phyloP scores from a whole-genome alignment of 2,888 invertebrate genomes.

The Branchellion lobata region DNA sequence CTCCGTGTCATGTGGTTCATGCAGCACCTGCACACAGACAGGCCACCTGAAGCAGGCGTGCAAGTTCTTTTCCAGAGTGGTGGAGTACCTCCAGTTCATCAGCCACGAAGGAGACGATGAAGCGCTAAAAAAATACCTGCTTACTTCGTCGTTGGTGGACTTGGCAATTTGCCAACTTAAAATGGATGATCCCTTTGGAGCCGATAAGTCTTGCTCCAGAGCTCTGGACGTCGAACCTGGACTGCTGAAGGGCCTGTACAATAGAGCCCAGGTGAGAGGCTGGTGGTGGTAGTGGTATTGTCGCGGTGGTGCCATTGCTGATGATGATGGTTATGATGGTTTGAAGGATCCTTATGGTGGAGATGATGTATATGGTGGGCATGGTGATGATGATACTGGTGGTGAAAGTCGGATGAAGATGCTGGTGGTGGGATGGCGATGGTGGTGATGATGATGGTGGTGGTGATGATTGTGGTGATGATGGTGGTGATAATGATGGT shows the following conservation, averaged over 20 bases:
- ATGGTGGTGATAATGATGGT: too few relatives aligned
- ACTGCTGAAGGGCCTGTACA: slow-evolving; percentile 85
- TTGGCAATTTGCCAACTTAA: slow-evolving; percentile 80
- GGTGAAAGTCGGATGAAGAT: too few relatives aligned
- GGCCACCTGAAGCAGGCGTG: slow-evolving; percentile 76
- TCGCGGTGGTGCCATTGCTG: too few relatives aligned
- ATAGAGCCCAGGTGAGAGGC: slow-evolving; percentile 72
- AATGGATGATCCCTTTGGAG: slow-evolving; percentile 71
- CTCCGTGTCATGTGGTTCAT: too few relatives aligned
- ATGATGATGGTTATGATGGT: neutral
- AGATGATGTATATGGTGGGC: too few relatives aligned
- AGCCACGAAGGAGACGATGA: slow-evolving; percentile 63
- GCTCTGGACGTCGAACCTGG: slow-evolving; percentile 74
- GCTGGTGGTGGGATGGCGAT: too few relatives aligned
- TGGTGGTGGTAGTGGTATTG: neutral
- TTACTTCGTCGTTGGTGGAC: slow-evolving; percentile 76
- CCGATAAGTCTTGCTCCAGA: slow-evolving; percentile 74
- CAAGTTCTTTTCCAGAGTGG: slow-evolving; percentile 81
- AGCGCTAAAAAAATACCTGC: slow-evolving; percentile 64
- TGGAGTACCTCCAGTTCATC: slow-evolving; percentile 69
- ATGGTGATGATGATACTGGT: too few relatives aligned
- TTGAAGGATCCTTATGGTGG: neutral
- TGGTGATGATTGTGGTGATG: too few relatives aligned
- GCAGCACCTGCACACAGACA: too few relatives aligned
- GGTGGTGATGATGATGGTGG: too few relatives aligned